Evolutionary conservation across 2,797 vertebrate genomes (phyloP), one percentile per base, ranked within the genome.

Genomic region (Gambusia yucatana): DNA sequence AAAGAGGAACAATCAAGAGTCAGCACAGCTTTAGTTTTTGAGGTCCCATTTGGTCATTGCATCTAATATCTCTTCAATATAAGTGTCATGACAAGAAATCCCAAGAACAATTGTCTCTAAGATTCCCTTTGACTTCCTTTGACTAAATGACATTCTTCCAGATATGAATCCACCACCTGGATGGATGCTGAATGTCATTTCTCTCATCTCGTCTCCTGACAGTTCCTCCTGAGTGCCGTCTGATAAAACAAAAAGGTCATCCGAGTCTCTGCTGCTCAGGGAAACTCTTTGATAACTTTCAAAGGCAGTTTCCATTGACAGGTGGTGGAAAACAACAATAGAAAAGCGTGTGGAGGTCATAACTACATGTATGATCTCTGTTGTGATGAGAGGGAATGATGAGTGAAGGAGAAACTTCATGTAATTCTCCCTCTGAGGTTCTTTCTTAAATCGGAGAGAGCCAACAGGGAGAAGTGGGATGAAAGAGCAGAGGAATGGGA

Each of bases 241-340:
- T 78, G 81, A 84, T 77, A 17, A 81, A 82, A 84, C 73, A 86
- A 46, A 82, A 89, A 91, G 82, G 87, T 85, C 83, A 82, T 6
- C 4, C 10, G 16, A 76, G 61, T 28, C 41, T 48, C 48, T 9
- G 76, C 36, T 75, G 59, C 74, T 67, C 59, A 5, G 65, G 1
- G 28, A 69, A 43, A 11, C 2, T 55, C 50, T 77, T 74, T 50
- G 44, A 6, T 75, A 82, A 83, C 78, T 80, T 82, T 76, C 50
- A 85, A 72, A 76, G 75, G 52, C 78, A 70, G 72, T 85, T 84
- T 73, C 39, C n/a, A 70, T 33, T 39, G 47, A 48, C 73, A 78
- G 78, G 75, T 52, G 74, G 63, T 78, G 76, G 73, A 67, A 72
- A 86, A 88, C 78, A 77, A 55, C 78, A 73, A 57, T 76, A 16